Conservation (phyloP, 30 jellyfish, hydroid and myxozoan species). For the Turritopsis rubra region DNA sequence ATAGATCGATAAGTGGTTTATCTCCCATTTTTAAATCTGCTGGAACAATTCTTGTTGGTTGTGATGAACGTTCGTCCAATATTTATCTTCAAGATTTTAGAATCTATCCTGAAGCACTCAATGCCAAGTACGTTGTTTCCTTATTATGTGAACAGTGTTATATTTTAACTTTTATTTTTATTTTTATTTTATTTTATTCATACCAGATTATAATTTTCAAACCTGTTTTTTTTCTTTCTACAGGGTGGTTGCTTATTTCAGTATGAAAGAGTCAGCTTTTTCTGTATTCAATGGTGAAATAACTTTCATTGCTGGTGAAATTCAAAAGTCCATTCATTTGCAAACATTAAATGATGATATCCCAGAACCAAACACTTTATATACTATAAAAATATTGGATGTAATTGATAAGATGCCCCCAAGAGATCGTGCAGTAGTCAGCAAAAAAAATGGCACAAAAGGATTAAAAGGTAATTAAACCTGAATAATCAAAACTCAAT, state of each 20-base stretch:
- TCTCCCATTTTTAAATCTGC: not conserved
- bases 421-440: constrained; percentile 19
- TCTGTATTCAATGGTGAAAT: constrained; percentile 55
- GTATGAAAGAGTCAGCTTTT: constrained; percentile 10
- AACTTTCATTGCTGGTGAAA: constrained; percentile 25
- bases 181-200: not conserved
- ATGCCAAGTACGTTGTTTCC: constrained; percentile 43
- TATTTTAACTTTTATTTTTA: not conserved
- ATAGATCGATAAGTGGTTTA: not conserved
- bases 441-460: not conserved
- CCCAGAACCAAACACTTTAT: constrained; percentile 49
- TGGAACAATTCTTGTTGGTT: constrained; percentile 43
- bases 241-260: constrained; percentile 37
- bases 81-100: constrained; percentile 67
- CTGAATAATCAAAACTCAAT: not conserved
- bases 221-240: not conserved
- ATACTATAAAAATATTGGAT: constrained; percentile 38
- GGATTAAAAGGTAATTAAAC: constrained; percentile 32
- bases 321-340: constrained; percentile 22
- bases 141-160: not conserved
- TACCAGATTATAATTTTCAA: not conserved
- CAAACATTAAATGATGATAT: constrained; percentile 42
- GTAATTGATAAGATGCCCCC: constrained; percentile 23
- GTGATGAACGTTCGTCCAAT: constrained; percentile 32
- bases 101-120: constrained; percentile 41